Evolutionary conservation across 2,888 invertebrate genomes (phyloP).

Genomic region (Hypena proboscidalis): DNA sequence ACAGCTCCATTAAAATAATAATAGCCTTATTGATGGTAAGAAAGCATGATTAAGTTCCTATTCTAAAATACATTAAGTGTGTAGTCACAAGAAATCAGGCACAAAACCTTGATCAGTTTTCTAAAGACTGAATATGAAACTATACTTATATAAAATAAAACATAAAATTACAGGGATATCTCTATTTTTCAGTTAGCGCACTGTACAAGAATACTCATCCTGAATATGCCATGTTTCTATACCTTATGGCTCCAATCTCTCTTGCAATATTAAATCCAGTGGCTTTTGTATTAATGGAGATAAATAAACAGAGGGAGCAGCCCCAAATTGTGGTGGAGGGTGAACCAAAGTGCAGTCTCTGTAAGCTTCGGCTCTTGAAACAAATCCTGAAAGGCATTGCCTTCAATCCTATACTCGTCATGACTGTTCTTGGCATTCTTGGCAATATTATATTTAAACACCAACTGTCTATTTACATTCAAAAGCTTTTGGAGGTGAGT

Average conservation of each 20-base stretch:
- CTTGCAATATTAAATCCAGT: constrained; percentile 96
- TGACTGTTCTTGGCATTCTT: constrained; percentile 95
- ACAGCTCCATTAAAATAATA: too few species aligned
- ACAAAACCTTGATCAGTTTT: too few species aligned
- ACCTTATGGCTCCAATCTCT: constrained; percentile 97
- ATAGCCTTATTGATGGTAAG: too few species aligned
- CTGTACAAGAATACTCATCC: constrained; percentile 94
- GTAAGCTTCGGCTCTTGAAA: constrained; percentile 64
- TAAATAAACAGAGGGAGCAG: constrained; percentile 85
- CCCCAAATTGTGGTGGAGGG: constrained; percentile 45
- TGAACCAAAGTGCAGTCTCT: constrained; percentile 50
- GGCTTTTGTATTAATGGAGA: constrained; percentile 95
- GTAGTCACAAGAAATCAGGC: too few species aligned
- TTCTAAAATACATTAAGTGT: too few species aligned
- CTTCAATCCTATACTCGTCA: constrained; percentile 95
- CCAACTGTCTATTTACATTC: constrained; percentile 90
- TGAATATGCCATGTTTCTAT: constrained; percentile 95
- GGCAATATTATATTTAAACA: constrained; percentile 94
- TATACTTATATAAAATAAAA: too few species aligned
- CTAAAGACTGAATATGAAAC: too few species aligned
- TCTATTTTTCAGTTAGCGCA: constrained; percentile 88
- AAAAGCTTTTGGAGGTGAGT: constrained; percentile 90
- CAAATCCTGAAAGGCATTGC: constrained; percentile 89
- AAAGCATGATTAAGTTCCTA: too few species aligned
- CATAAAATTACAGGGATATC: background rate